Base-by-base conservation (phyloP, 2,888 invertebrate genomes). In the Arge pagana region DNA sequence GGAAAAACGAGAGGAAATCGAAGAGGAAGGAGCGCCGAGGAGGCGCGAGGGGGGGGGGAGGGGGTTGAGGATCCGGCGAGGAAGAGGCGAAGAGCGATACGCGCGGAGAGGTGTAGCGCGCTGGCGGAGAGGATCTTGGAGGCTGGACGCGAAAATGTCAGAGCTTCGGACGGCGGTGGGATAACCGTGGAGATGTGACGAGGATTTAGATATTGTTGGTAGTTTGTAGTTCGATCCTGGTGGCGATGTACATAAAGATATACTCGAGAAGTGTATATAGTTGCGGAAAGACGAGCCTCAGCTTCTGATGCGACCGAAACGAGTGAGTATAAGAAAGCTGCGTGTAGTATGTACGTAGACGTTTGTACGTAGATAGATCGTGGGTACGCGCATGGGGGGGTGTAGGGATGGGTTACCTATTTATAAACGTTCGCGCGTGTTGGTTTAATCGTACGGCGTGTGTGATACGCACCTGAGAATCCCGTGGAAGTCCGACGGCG, bases 181-280 rank as follows among this genome's bases (percentile, higher is more conserved):
- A 68, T 59, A 59, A 66, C 65, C 64, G 62, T 67, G 69, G 74
- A 72, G 67, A 76, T 76, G 76, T 74, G 73, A 75, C 72, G 70
- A 66, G 65, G 65, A 66, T 57, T 65, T 56, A 61, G 54, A 67
- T 62, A 64, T 63, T 57, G 66, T 64, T 63, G 65, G 74, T 75
- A 76, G 75, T 75, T 76, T 74, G 74, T 74, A 76, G 75, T 70
- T 63, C 57, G 58, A 56, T 63, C 67, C 58, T 58, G n/a, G n/a
- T n/a, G n/a, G n/a, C 61, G 48, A 48, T 56, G 56, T 60, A 40
- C 54, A n/a, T 24, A 24, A 19, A 10, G 43, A 37, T 40, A 19
- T n/a, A n/a, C n/a, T n/a, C n/a, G n/a, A n/a, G n/a, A n/a, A n/a
- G n/a, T n/a, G n/a, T n/a, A n/a, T n/a, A n/a, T n/a, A n/a, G n/a